Conservation (phyloP, 2,113 vertebrate species). For the Fukomys damarensis region DNA sequence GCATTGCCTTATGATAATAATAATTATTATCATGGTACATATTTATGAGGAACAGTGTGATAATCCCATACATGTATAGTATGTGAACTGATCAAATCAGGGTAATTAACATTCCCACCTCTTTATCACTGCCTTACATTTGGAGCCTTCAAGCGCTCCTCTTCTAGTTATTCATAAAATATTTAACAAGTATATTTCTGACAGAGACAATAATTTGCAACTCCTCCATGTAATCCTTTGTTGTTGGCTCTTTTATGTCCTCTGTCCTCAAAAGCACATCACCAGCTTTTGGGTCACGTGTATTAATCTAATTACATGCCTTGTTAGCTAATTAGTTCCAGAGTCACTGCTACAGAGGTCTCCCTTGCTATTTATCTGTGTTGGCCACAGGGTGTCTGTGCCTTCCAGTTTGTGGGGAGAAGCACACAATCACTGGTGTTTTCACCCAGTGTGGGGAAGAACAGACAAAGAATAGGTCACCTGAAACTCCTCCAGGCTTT, state of each 20-base stretch:
- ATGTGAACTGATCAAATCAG: not conserved
- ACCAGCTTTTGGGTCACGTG: slow-evolving; percentile 82
- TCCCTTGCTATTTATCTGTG: slow-evolving; percentile 71
- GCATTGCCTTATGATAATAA: not conserved
- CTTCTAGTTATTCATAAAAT: not conserved
- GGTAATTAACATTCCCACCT: not conserved
- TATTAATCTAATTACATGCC: slow-evolving; percentile 86
- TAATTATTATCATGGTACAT: not conserved
- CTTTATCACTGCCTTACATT: not conserved
- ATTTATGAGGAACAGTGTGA: not conserved
- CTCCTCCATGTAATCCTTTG: slow-evolving; percentile 63
- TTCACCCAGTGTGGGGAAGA: not conserved
- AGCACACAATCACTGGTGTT: slow-evolving; percentile 7
- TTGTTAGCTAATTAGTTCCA: slow-evolving; percentile 85
- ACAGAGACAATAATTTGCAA: slow-evolving; percentile 58
- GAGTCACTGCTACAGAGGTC: slow-evolving; percentile 76
- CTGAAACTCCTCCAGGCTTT: not conserved
- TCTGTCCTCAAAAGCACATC: slow-evolving; percentile 76
- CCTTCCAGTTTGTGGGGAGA: slow-evolving; percentile 25
- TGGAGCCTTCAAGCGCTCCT: not conserved
- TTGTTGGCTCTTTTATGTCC: slow-evolving; percentile 26
- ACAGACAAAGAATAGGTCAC: not conserved
- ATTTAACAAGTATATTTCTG: not conserved
- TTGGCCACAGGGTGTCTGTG: slow-evolving; percentile 13
- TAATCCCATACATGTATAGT: not conserved